Evolutionary conservation across 2,113 vertebrate genomes (phyloP), one percentile per base, ranked within the genome.

Genomic region (Tenrec ecaudatus): DNA sequence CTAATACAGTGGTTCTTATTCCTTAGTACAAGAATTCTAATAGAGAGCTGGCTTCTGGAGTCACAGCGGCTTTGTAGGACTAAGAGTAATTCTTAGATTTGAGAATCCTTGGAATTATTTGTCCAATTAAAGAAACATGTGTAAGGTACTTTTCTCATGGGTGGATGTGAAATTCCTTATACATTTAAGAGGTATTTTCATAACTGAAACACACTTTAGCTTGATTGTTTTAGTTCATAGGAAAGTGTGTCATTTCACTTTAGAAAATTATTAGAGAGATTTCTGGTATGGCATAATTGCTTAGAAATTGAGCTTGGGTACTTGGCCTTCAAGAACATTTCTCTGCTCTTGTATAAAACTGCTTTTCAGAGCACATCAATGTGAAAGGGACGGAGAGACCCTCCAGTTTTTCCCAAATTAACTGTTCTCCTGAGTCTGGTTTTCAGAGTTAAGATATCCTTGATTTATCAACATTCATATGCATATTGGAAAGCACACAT

Each of bases 281-380:
- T 79, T 94, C 62, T 81, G 80, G 31, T 27, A 36, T 84, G 31
- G 43, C 90, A 14, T 88, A 79, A 71, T 62, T 29, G 3, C 79
- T 96, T 94, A 75, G 96, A 58, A 83, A 89, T 62, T 62, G 17
- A 25, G 60, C 60, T 25, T 62, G 47, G 12, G 4, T 53, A 53
- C 47, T 53, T 53, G 9, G 47, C 11, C 6, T 53, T 10, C 47
- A 53, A 14, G 12, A 53, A 53, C 12, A 53, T 53, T 53, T 53
- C 47, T 8, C 29, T 43, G 22, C 10, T 86, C 77, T 38, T 71
- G 23, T 58, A 27, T 8, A 92, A 15, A 73, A 91, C 43, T 68
- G 11, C 20, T 58, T 84, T 60, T 76, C 20, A 71, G 25, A 89
- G n/a, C 0, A 11, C 29, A 53, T 53, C 47, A 53, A 12, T 12